These are phyloP conservation scores for Oreonectes daqikongensis DNA, from an alignment of 2,797 vertebrate species.

Conservation along the genomic window DNA sequence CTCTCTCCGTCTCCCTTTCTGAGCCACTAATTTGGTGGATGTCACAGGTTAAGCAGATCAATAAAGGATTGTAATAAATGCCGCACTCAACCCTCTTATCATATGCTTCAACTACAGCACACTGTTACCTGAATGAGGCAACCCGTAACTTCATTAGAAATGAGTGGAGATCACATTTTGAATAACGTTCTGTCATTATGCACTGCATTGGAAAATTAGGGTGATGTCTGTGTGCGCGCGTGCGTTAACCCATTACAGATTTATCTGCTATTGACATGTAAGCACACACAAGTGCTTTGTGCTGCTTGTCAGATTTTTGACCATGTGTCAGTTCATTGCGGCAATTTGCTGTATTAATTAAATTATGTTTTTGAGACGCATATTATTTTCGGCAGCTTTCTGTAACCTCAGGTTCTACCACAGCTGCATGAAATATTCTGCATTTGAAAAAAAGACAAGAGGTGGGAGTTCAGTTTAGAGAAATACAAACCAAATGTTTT, in stretches of 20 bases:
- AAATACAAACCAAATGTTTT: conserved; percentile 82
- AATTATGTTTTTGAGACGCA: not conserved
- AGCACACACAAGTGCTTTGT: not conserved
- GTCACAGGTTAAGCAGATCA: conserved; percentile 57
- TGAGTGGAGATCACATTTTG: conserved; percentile 24
- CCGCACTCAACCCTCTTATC: conserved; percentile 52
- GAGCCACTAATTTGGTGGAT: conserved; percentile 48
- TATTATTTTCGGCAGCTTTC: conserved; percentile 3
- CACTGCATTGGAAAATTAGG: conserved; percentile 29
- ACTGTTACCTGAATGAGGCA: conserved; percentile 42
- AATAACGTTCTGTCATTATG: conserved; percentile 26
- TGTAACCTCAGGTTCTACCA: not conserved
- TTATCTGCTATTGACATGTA: conserved; percentile 20
- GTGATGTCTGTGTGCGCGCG: conserved; percentile 7
- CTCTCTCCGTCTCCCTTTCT: conserved; percentile 16
- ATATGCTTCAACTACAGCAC: conserved; percentile 54
- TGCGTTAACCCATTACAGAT: conserved; percentile 11
- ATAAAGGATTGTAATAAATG: conserved; percentile 57
- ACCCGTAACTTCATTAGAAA: conserved; percentile 36
- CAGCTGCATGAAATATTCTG: conserved; percentile 3
- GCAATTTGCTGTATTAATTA: not conserved
- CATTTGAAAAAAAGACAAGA: conserved; percentile 56
- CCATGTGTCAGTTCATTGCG: conserved; percentile 27
- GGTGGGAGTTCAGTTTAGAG: conserved; percentile 72
- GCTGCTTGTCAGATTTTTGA: conserved; percentile 21